Evolutionary conservation across 37 sponge, comb jelly and placozoan species (phyloP).

Genomic region (Bolinopsis microptera): DNA sequence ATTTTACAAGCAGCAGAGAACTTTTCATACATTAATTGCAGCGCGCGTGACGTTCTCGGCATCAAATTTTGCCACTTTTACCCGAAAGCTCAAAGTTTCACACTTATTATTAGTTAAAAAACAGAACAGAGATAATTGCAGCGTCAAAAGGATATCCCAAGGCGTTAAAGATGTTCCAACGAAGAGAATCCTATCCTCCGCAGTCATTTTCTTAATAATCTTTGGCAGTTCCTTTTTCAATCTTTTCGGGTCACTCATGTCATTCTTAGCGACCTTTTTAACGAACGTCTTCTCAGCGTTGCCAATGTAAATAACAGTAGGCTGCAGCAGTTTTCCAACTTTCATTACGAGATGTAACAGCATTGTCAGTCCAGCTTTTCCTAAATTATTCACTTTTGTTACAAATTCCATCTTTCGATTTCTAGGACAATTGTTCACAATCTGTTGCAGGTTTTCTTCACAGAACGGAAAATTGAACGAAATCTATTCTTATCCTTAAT

Average conservation of each 20-base stretch:
- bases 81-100: background rate
- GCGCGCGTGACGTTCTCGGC: background rate
- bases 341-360: slow-evolving; percentile 98
- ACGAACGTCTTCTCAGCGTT: slow-evolving; percentile 92
- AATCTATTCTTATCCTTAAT: too few relatives aligned
- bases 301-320: slow-evolving; percentile 91
- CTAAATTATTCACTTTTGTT: background rate
- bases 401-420: too few relatives aligned
- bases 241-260: slow-evolving; percentile 91
- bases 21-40: background rate
- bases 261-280: slow-evolving; percentile 97
- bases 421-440: too few relatives aligned
- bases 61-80: background rate
- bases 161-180: slow-evolving; percentile 74
- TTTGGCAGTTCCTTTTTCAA: slow-evolving; percentile 93
- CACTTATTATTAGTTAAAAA: background rate
- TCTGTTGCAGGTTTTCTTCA: too few relatives aligned
- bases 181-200: slow-evolving; percentile 90
- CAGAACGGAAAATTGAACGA: too few relatives aligned
- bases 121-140: background rate
- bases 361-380: slow-evolving; percentile 89
- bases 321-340: slow-evolving; percentile 84
- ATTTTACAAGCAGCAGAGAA: background rate
- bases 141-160: slow-evolving; percentile 66
- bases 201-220: slow-evolving; percentile 83